These are phyloP conservation scores for Tachypleus tridentatus DNA, from an alignment of 1,140 invertebrate genomes.

Conservation along the genomic window DNA sequence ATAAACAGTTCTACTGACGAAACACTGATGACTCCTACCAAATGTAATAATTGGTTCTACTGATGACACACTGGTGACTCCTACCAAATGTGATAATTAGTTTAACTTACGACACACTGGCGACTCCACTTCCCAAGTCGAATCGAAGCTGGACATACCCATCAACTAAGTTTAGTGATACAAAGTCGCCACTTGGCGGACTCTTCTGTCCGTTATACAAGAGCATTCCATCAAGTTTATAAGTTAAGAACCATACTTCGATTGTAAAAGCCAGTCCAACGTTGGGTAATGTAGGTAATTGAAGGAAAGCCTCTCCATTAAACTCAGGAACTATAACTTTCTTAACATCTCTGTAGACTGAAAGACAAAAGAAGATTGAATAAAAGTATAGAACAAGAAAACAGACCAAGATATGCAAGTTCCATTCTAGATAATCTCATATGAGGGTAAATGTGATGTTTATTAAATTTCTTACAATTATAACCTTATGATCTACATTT, in stretches of 20 bases:
- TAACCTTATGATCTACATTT: too few species aligned
- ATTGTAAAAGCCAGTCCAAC: conserved; percentile 63
- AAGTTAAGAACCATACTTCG: conserved; percentile 77
- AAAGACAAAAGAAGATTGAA: too few species aligned
- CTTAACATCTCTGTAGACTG: conserved; percentile 16
- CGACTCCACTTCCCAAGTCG: conserved; percentile 73
- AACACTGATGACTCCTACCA: too few species aligned
- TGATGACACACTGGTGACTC: too few species aligned
- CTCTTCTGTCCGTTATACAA: conserved; percentile 64
- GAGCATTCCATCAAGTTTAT: conserved; percentile 60
- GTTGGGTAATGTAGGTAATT: conserved; percentile 59
- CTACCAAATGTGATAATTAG: too few species aligned
- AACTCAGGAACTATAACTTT: conserved; percentile 36
- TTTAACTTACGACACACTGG: conserved; percentile 72
- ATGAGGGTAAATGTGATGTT: too few species aligned
- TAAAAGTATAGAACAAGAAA: too few species aligned
- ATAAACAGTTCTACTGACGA: too few species aligned
- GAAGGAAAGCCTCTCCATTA: conserved; percentile 59
- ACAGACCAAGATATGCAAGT: too few species aligned
- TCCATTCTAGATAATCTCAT: too few species aligned
- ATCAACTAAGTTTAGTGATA: conserved; percentile 65
- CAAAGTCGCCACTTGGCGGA: conserved; percentile 58
- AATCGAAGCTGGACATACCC: conserved; percentile 68
- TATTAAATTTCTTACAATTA: too few species aligned
- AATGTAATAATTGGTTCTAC: too few species aligned